Conservation (phyloP, 2,888 invertebrate genomes). For the Conchocele bisecta region DNA sequence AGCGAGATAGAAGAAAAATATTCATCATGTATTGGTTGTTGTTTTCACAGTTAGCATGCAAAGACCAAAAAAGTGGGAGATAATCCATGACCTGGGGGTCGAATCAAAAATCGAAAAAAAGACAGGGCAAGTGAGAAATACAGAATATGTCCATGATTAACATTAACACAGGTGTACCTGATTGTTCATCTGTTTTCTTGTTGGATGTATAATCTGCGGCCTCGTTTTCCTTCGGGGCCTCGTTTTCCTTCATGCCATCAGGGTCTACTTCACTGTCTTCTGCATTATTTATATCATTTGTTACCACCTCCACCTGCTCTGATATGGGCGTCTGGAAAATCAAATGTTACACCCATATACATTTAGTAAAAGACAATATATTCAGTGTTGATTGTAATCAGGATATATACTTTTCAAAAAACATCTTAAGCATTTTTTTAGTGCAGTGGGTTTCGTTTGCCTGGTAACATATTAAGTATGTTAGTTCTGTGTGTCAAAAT, state of each 20-base stretch:
- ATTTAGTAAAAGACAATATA: no score
- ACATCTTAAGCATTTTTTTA: no score
- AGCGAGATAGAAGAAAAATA: not conserved
- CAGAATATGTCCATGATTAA: not conserved
- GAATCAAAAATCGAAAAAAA: no score
- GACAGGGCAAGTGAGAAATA: not conserved
- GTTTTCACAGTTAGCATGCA: not conserved
- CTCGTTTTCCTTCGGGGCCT: slow-evolving; percentile 66
- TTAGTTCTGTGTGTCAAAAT: no score
- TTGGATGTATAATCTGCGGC: slow-evolving; percentile 63
- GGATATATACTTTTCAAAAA: no score
- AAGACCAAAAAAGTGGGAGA: not conserved
- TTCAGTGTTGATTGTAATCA: no score
- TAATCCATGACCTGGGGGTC: no score
- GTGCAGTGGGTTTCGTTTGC: no score
- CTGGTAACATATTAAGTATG: no score
- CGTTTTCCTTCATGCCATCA: slow-evolving; percentile 45
- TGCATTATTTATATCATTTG: no score
- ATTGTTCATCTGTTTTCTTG: slow-evolving; percentile 78
- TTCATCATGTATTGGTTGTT: not conserved
- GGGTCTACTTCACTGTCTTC: slow-evolving; percentile 30
- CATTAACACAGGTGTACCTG: slow-evolving; percentile 60
- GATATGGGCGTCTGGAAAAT: slow-evolving; percentile 64
- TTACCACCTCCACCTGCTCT: slow-evolving; percentile 67
- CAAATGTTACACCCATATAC: no score